Evolutionary conservation across 2,113 vertebrate species (phyloP).

Genomic region (Gadus chalcogrammus): DNA sequence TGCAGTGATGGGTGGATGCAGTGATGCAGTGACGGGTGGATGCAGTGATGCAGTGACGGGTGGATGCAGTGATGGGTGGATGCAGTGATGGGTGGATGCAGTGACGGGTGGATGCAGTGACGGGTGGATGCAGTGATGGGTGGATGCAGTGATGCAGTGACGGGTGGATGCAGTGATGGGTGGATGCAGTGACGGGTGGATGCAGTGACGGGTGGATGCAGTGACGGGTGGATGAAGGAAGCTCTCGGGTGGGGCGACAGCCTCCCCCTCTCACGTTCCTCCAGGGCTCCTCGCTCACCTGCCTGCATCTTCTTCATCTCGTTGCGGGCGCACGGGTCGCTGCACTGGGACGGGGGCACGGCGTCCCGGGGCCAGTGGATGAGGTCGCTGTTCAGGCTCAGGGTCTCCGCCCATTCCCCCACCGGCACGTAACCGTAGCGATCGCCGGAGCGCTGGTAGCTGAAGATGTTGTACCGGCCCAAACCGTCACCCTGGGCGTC

Average conservation of each 20-base stretch:
- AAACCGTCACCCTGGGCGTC: constrained; percentile 91
- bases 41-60: no score
- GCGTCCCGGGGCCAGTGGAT: constrained; percentile 89
- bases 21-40: no score
- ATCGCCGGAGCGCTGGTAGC: not conserved
- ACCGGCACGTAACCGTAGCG: not conserved
- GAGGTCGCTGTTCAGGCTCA: constrained; percentile 81
- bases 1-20: no score
- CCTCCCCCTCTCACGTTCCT: not conserved
- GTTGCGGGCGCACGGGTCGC: constrained; percentile 84
- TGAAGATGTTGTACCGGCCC: constrained; percentile 52
- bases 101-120: no score
- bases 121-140: no score
- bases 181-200: no score
- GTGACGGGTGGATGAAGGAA: no score
- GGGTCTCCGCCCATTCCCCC: constrained; percentile 14
- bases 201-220: no score
- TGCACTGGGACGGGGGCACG: constrained; percentile 52
- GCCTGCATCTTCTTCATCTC: constrained; percentile 99
- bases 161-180: no score
- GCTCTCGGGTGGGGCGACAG: not conserved
- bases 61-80: no score
- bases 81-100: no score
- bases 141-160: no score
- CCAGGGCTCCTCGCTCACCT: constrained; percentile 60